Evolutionary conservation across 2,113 vertebrate genomes (phyloP), one percentile per base, ranked within the genome.

Genomic region (Triplophysa siluroides): DNA sequence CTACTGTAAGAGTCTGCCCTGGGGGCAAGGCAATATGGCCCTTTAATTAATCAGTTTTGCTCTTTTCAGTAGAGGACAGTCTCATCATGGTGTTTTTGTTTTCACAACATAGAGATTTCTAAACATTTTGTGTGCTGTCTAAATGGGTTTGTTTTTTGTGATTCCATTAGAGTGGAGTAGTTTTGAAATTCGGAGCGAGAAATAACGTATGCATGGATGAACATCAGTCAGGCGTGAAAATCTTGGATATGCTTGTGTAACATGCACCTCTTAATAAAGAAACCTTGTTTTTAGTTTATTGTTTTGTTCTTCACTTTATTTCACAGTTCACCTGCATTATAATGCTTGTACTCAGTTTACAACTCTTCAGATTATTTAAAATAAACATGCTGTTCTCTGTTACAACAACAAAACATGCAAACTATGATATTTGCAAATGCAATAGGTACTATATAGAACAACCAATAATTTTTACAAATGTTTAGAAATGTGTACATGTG

Each of bases 1-100:
- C 84, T 86, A 87, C 88, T 89, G 91, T 90, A 88, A 81, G 93
- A 93, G 91, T 94, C 92, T 93, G 92, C 90, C 93, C 92, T 85
- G 71, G 81, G 90, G 93, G 91, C 83, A 84, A 81, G 84, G 83
- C 93, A 94, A 92, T 93, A 94, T 94, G 91, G 85, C 83, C 16
- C 81, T 81, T 83, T 90, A 90, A 92, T 94, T 91, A 91, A 86
- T 84, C 82, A 12, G 29, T 65, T 73, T 38, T 41, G 50, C 73
- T 38, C 73, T 78, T 65, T 60, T 69, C 18, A 43, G 64, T 52
- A 54, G 33, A 79, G 61, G 29, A 14, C 11, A 78, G 67, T 52
- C 26, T 56, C 8, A 76, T 16, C 9, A 26, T 70, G 56, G 9
- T 38, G 66, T 72, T 50, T 54, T 77, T 73, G 2, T 78, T 82